Base-by-base conservation (phyloP, 64 coral and sea anemone species). In the Exaiptasia diaphana region DNA sequence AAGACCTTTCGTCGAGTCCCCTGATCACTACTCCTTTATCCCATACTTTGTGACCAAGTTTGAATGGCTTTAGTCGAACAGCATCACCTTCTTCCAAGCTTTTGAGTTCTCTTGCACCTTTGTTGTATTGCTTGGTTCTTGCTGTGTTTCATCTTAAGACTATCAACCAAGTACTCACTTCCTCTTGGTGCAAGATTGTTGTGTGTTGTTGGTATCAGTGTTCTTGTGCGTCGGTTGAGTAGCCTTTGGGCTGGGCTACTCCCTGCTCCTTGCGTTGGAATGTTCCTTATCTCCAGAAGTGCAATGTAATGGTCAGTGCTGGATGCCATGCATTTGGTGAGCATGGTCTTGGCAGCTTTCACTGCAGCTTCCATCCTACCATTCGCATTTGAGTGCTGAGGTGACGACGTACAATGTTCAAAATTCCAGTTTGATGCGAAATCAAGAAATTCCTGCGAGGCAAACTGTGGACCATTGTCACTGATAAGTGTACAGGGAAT, bases 11-110 rank as follows among this genome's bases (percentile, higher is more conserved):
- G 32, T 82, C 87, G 24, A 53, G 54, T 53, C 78, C 48, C 41
- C 45, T 63, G 14, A 9, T 64, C 13, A 90, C 87, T 32, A 36
- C 53, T 27, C 50, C 89, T 37, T 72, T 68, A 13, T 73, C 64
- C 64, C 74, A 86, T 34, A 33, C 67, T 64, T 81, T 86, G 22
- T 83, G 5, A 23, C 68, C 68, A 27, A 72, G 30, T 75, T 71
- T 58, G 42, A 73, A 81, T 53, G 77, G 87, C 40, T 36, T 74
- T 78, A 90, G 81, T 31, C 69, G 38, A 23, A 90, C 68, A 27
- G 44, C 48, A 20, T 53, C 77, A 38, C 83, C 72, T 74, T 80
- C 64, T 22, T 74, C 54, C 38, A 89, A 41, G 2, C 65, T 50
- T 15, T 60, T 21, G 26, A 74, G 67, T n/a, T 81, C 77, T 62